Conservation (phyloP, 2,113 vertebrate species). For the Condylura cristata region DNA sequence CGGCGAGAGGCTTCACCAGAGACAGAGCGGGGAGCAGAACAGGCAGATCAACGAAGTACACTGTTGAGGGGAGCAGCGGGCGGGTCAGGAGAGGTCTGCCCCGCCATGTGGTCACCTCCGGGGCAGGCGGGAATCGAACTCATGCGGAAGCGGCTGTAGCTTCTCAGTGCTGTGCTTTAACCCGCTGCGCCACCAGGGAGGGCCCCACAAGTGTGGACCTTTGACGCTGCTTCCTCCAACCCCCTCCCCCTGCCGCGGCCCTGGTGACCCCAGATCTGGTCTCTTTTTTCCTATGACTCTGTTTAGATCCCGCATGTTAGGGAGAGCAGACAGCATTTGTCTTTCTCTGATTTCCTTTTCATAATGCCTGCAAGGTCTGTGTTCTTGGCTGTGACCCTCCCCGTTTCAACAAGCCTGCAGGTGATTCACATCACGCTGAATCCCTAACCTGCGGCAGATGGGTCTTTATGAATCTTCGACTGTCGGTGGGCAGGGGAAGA, state of each 20-base stretch:
- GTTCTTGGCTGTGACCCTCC: too few species aligned
- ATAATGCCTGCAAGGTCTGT: too few species aligned
- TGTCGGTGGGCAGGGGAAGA: background rate
- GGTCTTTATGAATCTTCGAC: background rate
- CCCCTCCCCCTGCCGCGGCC: background rate
- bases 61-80: too few species aligned
- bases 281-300: background rate
- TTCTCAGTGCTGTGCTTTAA: too few species aligned
- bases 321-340: background rate
- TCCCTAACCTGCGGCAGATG: background rate
- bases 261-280: background rate
- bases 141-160: too few species aligned
- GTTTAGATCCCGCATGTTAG: background rate
- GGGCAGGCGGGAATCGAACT: too few species aligned
- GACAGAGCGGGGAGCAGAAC: too few species aligned
- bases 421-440: rapidly evolving
- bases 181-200: too few species aligned
- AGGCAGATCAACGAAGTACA: too few species aligned
- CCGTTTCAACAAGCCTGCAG: background rate
- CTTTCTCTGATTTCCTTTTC: background rate
- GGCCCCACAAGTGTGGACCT: background rate
- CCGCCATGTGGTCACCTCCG: too few species aligned
- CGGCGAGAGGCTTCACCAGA: too few species aligned
- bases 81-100: too few species aligned
- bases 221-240: background rate